These are phyloP conservation scores for Pheosia gnoma DNA, from an alignment of 2,888 invertebrate species.

Conservation along the genomic window DNA sequence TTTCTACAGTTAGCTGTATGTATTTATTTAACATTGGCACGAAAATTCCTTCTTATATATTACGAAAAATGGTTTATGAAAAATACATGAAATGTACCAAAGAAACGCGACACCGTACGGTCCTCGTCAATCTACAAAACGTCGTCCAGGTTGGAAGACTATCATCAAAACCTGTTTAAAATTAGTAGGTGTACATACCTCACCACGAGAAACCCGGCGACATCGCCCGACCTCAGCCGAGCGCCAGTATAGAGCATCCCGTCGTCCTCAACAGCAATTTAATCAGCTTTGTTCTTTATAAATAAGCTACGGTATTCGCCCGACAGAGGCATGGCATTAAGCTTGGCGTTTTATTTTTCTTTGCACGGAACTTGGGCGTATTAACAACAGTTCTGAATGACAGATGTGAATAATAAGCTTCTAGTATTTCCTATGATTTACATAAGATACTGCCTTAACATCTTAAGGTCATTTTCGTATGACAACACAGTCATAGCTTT, in stretches of 20 bases:
- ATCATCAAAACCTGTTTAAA: slow-evolving; percentile 35
- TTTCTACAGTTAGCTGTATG: slow-evolving; percentile 12
- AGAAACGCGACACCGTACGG: not conserved
- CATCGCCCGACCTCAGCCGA: slow-evolving; percentile 42
- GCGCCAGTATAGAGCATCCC: slow-evolving; percentile 56
- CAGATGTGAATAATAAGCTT: slow-evolving; percentile 11
- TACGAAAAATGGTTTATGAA: not conserved
- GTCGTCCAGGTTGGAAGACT: slow-evolving; percentile 18
- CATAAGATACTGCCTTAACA: no score
- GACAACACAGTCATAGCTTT: no score
- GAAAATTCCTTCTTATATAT: no score
- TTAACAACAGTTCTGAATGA: slow-evolving; percentile 28
- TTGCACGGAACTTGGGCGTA: slow-evolving; percentile 36
- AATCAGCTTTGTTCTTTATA: slow-evolving; percentile 69
- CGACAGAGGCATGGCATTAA: slow-evolving; percentile 48
- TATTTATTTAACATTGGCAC: no score
- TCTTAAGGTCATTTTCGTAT: no score
- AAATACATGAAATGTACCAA: not conserved
- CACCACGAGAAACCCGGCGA: slow-evolving; percentile 34
- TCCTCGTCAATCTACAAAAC: slow-evolving; percentile 9
- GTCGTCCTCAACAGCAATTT: slow-evolving; percentile 62
- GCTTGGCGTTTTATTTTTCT: slow-evolving; percentile 38
- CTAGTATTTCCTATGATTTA: no score
- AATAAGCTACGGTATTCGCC: slow-evolving; percentile 56
- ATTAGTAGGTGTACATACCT: slow-evolving; percentile 37